A percentile compares a stretch with the other conserved stretches of the same genome.
Conservation (phyloP, 2,797 vertebrate species). For the Gadopsis bispinosus region DNA sequence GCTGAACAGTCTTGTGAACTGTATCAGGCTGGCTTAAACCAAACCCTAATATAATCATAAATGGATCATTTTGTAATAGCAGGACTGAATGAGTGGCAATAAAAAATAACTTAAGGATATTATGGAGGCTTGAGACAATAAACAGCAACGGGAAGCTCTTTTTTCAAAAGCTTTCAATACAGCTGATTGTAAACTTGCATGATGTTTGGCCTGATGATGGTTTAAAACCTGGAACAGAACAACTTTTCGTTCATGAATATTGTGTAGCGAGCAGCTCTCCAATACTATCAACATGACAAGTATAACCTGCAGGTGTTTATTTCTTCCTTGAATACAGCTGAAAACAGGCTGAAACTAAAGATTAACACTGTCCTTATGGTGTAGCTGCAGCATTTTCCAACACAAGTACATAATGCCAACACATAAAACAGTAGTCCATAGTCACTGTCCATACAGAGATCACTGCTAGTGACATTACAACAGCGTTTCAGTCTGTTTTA, state of each 20-base stretch:
- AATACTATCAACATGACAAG: background rate
- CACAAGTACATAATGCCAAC: background rate
- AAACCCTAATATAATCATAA: constrained; percentile 38
- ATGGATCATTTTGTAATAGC: constrained; percentile 41
- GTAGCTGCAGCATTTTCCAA: constrained; percentile 16
- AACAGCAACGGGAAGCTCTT: constrained; percentile 32
- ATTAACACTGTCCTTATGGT: constrained; percentile 11
- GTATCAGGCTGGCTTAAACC: constrained; percentile 43
- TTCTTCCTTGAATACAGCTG: constrained; percentile 17
- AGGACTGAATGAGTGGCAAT: constrained; percentile 48
- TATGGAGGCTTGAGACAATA: constrained; percentile 43
- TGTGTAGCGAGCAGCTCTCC: no score
- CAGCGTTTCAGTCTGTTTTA: constrained; percentile 16
- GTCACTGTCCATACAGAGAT: background rate
- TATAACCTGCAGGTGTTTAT: background rate
- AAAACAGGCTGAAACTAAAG: constrained; percentile 14
- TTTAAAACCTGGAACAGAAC: constrained; percentile 10
- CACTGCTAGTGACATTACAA: background rate
- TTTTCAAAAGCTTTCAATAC: constrained; percentile 43
- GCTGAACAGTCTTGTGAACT: constrained; percentile 16
- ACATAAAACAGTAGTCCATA: background rate
- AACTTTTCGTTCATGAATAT: background rate
- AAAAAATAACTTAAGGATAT: constrained; percentile 55
- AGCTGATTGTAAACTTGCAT: constrained; percentile 27
- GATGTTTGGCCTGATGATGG: constrained; percentile 8